Evolutionary conservation across 2,797 vertebrate species (phyloP).

Genomic region (Adrianichthys oophorus): DNA sequence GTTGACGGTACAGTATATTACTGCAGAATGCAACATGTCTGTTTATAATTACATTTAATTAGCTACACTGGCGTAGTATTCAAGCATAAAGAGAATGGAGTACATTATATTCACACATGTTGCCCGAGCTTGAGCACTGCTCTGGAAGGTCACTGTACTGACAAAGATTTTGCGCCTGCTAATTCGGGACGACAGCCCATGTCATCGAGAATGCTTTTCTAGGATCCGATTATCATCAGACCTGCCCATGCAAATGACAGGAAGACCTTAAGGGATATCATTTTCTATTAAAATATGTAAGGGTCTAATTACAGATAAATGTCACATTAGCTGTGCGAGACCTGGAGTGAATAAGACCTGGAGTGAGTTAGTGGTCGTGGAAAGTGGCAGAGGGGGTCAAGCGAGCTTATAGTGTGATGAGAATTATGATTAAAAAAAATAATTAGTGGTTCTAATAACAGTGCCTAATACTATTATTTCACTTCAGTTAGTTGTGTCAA

Average conservation of each 20-base stretch:
- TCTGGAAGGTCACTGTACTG: conserved; percentile 70
- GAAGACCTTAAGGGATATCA: conserved; percentile 81
- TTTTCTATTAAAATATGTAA: conserved; percentile 81
- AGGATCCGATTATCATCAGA: conserved; percentile 76
- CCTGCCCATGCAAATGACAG: conserved; percentile 80
- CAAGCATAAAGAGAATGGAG: conserved; percentile 13
- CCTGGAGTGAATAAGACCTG: conserved; percentile 56
- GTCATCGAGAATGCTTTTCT: conserved; percentile 70
- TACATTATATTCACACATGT: conserved; percentile 22
- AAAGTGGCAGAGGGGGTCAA: conserved; percentile 24
- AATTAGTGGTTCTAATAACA: conserved; percentile 37
- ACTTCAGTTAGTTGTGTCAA: conserved; percentile 30
- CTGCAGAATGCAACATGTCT: conserved; percentile 1
- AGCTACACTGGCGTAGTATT: neutral
- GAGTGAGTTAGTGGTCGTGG: conserved; percentile 56
- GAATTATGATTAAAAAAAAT: conserved; percentile 8
- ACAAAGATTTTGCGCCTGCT: conserved; percentile 67
- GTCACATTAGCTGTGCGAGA: conserved; percentile 75
- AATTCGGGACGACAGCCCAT: conserved; percentile 77
- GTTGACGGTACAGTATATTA: neutral
- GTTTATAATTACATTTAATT: neutral
- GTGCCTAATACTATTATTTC: conserved; percentile 43
- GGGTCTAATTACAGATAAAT: conserved; percentile 82
- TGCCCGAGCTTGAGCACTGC: conserved; percentile 39
- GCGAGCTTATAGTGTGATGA: conserved; percentile 9